Evolutionary conservation across 1,140 invertebrate species (phyloP).

Genomic region (Pinna nobilis): DNA sequence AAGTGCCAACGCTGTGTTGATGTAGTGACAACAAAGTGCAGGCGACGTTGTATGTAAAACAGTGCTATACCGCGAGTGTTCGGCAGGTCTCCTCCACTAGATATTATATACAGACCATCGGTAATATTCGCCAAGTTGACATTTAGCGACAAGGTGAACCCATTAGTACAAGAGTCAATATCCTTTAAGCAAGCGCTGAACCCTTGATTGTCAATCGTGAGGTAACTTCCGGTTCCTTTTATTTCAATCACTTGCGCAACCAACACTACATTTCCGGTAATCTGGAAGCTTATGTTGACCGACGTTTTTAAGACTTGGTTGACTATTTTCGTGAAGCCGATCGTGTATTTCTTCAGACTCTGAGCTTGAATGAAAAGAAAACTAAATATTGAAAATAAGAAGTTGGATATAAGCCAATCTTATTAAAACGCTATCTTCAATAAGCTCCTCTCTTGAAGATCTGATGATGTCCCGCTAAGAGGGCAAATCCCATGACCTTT

Average conservation of each 20-base stretch:
- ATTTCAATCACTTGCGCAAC: slow-evolving; percentile 20
- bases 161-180: slow-evolving; percentile 35
- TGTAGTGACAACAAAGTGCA: slow-evolving; percentile 42
- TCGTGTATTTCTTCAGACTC: slow-evolving; percentile 11
- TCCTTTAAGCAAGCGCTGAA: slow-evolving; percentile 42
- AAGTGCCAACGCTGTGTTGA: slow-evolving; percentile 28
- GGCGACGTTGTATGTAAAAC: slow-evolving; percentile 21
- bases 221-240: slow-evolving; percentile 30
- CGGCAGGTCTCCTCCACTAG: slow-evolving; percentile 47
- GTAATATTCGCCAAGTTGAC: slow-evolving; percentile 29
- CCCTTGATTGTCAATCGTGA: slow-evolving; percentile 17
- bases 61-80: slow-evolving; percentile 41
- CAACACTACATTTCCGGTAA: slow-evolving; percentile 35
- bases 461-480: too few relatives aligned
- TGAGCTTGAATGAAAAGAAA: slow-evolving; percentile 17
- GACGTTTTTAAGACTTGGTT: slow-evolving; percentile 37
- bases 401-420: too few relatives aligned
- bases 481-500: too few relatives aligned
- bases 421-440: too few relatives aligned
- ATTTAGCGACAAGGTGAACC: slow-evolving; percentile 48
- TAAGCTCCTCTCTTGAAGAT: too few relatives aligned
- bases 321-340: slow-evolving; percentile 36
- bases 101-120: slow-evolving; percentile 52
- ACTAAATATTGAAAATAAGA: background rate
- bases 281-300: slow-evolving; percentile 13